Conservation (phyloP, 2,888 invertebrate genomes). For the Heteropelma amictum region DNA sequence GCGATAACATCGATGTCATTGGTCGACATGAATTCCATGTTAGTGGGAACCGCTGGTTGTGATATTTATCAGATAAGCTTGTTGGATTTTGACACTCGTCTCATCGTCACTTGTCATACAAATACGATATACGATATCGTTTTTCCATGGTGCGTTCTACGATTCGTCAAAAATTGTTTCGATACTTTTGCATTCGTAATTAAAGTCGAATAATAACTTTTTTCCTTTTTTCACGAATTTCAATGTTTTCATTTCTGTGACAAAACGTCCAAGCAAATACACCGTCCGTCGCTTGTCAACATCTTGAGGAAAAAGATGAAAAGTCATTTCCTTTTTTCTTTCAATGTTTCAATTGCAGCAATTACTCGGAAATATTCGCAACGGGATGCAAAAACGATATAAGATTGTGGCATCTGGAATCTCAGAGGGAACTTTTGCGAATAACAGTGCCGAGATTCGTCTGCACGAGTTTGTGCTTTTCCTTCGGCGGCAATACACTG, state of each 20-base stretch:
- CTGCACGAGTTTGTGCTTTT: constrained; percentile 88
- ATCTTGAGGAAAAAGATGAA: not conserved
- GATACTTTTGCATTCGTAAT: no score
- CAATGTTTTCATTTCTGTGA: no score
- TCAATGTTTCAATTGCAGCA: constrained; percentile 79
- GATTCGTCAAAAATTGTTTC: no score
- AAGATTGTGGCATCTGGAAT: constrained; percentile 89
- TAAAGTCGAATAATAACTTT: no score
- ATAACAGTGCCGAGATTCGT: constrained; percentile 93
- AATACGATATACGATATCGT: constrained; percentile 88
- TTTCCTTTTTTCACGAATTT: no score
- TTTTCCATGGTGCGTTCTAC: constrained; percentile 86
- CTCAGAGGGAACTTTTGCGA: constrained; percentile 89
- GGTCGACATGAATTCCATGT: constrained; percentile 81
- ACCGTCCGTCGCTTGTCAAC: no score
- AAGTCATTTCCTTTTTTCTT: not conserved
- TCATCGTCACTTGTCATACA: constrained; percentile 91
- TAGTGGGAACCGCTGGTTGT: constrained; percentile 87
- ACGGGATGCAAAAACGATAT: constrained; percentile 92
- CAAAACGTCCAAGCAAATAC: no score
- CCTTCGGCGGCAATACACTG: constrained; percentile 88
- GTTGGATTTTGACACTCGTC: constrained; percentile 83
- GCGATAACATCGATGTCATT: constrained; percentile 87
- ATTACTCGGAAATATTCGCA: constrained; percentile 91
- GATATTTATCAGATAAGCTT: constrained; percentile 90